Percentiles rank a stretch among this genome's conserved stretches.
These are phyloP conservation scores for Chloebia gouldiae DNA, from an alignment of 2,113 vertebrate species.

Conservation along the genomic window DNA sequence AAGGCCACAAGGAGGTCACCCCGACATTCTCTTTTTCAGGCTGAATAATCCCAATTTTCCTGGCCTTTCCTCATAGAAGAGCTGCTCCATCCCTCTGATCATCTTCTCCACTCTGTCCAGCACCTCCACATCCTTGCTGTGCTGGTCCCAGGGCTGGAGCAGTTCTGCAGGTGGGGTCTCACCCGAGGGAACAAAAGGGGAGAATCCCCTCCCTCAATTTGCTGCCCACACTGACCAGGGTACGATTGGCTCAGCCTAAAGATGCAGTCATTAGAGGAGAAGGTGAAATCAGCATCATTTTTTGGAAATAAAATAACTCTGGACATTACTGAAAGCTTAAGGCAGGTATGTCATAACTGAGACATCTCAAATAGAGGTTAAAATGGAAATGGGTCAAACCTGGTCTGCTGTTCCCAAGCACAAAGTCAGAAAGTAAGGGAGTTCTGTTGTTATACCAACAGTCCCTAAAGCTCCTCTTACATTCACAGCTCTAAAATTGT, in stretches of 20 bases:
- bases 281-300: not conserved
- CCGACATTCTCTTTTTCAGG: not conserved
- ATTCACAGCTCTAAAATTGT: not conserved
- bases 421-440: not conserved
- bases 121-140: fast-evolving
- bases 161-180: not conserved
- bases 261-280: not conserved
- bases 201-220: not conserved
- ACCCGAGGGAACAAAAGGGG: not conserved
- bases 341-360: not conserved
- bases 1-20: not conserved
- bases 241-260: not conserved
- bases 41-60: not conserved
- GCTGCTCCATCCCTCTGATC: not conserved
- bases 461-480: not conserved
- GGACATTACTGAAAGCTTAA: not conserved
- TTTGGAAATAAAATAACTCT: not conserved
- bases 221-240: not conserved
- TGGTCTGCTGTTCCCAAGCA: not conserved
- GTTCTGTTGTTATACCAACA: not conserved
- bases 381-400: not conserved
- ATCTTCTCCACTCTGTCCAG: not conserved
- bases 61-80: not conserved
- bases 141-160: not conserved
- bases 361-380: not conserved